These are phyloP conservation scores for Mormyrus iriodes DNA, from an alignment of 2,113 vertebrate genomes.

Conservation along the genomic window DNA sequence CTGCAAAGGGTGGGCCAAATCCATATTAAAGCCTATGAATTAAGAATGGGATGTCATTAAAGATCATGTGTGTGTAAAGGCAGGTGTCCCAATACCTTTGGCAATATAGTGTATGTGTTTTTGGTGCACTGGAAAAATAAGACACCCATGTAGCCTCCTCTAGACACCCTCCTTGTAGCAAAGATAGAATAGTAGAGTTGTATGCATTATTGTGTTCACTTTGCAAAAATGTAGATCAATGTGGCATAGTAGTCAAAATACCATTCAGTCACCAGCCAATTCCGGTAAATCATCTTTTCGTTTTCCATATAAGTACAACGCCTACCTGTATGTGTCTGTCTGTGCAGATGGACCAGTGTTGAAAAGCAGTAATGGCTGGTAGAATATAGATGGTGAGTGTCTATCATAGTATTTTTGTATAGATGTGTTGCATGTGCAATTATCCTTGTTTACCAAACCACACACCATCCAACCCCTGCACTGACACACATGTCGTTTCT, in stretches of 20 bases:
- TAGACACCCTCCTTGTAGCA: background rate
- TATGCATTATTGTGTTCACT: background rate
- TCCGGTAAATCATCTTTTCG: background rate
- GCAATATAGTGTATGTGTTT: background rate
- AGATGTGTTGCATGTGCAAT: background rate
- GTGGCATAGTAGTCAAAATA: no score
- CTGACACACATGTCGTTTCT: background rate
- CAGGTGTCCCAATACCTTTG: no score
- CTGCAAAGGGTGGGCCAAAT: no score
- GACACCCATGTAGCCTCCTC: background rate
- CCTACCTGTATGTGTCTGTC: background rate
- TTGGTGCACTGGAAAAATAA: background rate
- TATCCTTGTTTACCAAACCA: background rate
- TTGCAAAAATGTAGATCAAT: background rate
- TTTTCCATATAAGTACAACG: background rate
- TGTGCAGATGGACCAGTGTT: background rate
- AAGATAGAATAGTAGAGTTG: background rate
- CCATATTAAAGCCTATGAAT: no score
- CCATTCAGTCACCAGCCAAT: background rate
- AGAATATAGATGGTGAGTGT: background rate
- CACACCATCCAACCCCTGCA: background rate
- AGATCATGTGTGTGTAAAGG: no score
- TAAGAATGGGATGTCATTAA: no score
- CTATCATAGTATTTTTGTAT: background rate
- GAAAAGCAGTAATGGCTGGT: background rate